Evolutionary conservation across 2,113 vertebrate genomes (phyloP), one percentile per base, ranked within the genome.

Genomic region (Anser brachyrhynchus): DNA sequence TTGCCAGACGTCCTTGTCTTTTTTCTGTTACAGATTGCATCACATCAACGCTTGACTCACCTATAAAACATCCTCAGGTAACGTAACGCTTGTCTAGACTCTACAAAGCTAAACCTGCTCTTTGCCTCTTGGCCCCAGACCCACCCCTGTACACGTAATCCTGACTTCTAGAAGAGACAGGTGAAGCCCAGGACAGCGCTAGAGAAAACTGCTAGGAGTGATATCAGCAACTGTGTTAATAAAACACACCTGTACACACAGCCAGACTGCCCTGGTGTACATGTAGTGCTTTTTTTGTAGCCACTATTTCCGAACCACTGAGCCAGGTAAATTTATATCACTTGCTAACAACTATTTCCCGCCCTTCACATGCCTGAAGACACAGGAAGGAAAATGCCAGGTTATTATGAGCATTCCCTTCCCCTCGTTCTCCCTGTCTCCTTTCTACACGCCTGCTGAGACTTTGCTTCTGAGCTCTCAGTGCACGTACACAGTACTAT

Each of bases 401-500:
- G 1, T 28, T 61, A 31, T 25, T 15, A 2, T 8, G 3, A 62
- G 9, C 31, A 65, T 20, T 62, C 51, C 22, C 6, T 4, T 26
- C 39, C 35, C 35, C 35, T 35, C 35, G 35, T 54, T 14, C 29
- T 2, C 35, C 6, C 4, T 3, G 6, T 8, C 28, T 20, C 9
- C 33, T 57, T 72, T 13, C 19, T 5, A 3, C 2, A 9, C 61
- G 11, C 22, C 21, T 21, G 52, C 7, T 4, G 13, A 31, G 31
- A 14, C n/a, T 54, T 52, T 2, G 7, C 9, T 17, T 11, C 17
- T 1, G 20, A 44, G 22, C 51, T 81, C 55, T 6, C 15, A 52
- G 25, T 3, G 12, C n/a, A 6, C 0, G 0, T 0, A 0, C 44
- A 11, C 3, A 8, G 70, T 3, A 9, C 46, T 31, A 22, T 2